Evolutionary conservation across 2,113 vertebrate genomes (phyloP), one percentile per base, ranked within the genome.

Genomic region (Halichoerus grypus): DNA sequence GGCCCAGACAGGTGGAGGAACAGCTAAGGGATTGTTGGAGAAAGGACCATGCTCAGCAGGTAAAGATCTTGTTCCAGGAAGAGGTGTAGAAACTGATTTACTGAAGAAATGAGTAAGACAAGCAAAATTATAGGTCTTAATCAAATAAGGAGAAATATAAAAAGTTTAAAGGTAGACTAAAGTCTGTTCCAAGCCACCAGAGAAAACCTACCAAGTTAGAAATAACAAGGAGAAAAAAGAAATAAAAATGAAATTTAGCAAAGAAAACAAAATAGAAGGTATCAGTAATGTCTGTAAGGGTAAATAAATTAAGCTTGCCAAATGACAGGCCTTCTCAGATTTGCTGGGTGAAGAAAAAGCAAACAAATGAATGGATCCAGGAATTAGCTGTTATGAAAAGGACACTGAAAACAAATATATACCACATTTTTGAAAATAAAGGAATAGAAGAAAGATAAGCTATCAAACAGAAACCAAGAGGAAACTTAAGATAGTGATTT

Each of bases 1-100:
- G 0, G 16, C 16, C 14, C 19, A 57, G 22, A 10, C 1, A 19
- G 18, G 31, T 1, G 15, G 51, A 15, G 6, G 15, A 16, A 4
- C 0, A 22, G 16, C 31, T 51, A 4, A 39, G 33, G 16, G 42
- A 15, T 26, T 1, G 2, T 31, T 8, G 2, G 22, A n/a, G 19
- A 31, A 10, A n/a, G 33, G 42, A 7, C 13, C 13, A 0, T 7
- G 24, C 18, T 18, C 5, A 33, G 31, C 5, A n/a, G 31, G 61
- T 51, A 28, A 53, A 16, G 19, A 42, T 16, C 39, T 24, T 76
- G 39, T 26, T 77, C 39, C 39, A n/a, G 55, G 55, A 21, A 65
- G 46, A 36, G 22, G 36, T 36, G 36, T 12, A 79, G 59, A 65
- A 79, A 57, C 26, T 5, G 22, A 55, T n/a, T 19, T 2, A 53